Evolutionary conservation across 2,797 vertebrate species (phyloP).

Genomic region (Adrianichthys oophorus): DNA sequence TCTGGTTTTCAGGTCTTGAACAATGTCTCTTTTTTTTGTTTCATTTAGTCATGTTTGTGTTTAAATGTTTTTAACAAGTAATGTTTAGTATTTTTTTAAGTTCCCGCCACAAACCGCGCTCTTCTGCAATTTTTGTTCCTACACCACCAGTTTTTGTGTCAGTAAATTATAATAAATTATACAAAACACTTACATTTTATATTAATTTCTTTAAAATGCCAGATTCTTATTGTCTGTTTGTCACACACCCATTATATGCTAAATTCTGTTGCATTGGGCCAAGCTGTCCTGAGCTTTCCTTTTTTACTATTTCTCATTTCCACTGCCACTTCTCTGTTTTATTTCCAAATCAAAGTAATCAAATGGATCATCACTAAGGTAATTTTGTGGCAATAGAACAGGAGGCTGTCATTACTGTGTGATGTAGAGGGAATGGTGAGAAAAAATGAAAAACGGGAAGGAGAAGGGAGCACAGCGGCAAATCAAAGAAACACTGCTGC

Average conservation of each 20-base stretch:
- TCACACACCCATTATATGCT: slow-evolving; percentile 62
- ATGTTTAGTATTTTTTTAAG: too few species aligned
- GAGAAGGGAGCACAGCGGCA: slow-evolving; percentile 44
- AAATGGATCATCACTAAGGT: slow-evolving; percentile 53
- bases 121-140: too few species aligned
- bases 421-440: slow-evolving; percentile 31
- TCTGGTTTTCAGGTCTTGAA: too few species aligned
- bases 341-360: slow-evolving; percentile 62
- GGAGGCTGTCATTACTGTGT: slow-evolving; percentile 39
- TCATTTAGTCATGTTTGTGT: too few species aligned
- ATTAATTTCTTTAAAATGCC: slow-evolving; percentile 52
- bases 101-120: too few species aligned
- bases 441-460: slow-evolving; percentile 39
- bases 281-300: slow-evolving; percentile 47
- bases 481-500: slow-evolving; percentile 51
- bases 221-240: slow-evolving; percentile 61
- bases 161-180: background rate
- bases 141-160: background rate
- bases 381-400: slow-evolving; percentile 34
- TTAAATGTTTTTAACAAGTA: too few species aligned
- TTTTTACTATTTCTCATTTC: slow-evolving; percentile 38
- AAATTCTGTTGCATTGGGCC: slow-evolving; percentile 66
- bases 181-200: slow-evolving; percentile 46
- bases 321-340: slow-evolving; percentile 43
- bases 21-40: too few species aligned